phyloP scores from a whole-genome alignment of 30 jellyfish, hydroid and myxozoan genomes.

The Cassiopea xamachana region DNA sequence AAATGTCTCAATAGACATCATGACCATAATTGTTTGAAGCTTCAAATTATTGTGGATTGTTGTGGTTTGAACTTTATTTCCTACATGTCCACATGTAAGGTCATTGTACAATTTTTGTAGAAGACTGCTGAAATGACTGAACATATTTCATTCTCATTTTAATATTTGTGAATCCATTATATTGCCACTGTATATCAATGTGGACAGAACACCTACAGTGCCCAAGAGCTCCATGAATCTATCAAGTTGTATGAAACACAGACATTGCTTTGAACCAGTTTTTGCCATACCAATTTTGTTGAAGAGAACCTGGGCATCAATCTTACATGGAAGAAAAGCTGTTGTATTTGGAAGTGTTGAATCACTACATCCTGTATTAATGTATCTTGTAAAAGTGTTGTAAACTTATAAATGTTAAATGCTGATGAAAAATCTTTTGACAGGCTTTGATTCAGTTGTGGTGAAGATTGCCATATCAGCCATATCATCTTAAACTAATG shows the following conservation, averaged over 20 bases:
- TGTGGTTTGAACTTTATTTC: too few relatives aligned
- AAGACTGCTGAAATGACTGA: not conserved
- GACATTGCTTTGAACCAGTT: not conserved
- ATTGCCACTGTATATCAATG: not conserved
- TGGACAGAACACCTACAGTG: not conserved
- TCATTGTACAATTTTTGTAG: too few relatives aligned
- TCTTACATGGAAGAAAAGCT: not conserved
- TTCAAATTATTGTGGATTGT: too few relatives aligned
- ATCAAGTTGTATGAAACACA: not conserved
- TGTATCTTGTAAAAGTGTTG: not conserved
- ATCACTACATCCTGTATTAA: not conserved
- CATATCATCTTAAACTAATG: slow-evolving; percentile 54
- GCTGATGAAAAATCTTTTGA: slow-evolving; percentile 63
- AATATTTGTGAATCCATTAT: not conserved
- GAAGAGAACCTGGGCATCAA: not conserved
- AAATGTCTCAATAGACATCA: too few relatives aligned
- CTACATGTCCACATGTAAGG: too few relatives aligned
- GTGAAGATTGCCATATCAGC: slow-evolving; percentile 65
- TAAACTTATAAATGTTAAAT: slow-evolving; percentile 29
- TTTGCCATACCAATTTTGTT: not conserved
- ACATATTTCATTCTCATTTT: not conserved
- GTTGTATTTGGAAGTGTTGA: not conserved
- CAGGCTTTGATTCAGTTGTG: slow-evolving; percentile 75
- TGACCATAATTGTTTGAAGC: too few relatives aligned
- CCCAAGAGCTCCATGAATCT: not conserved